Evolutionary conservation across 2,797 vertebrate species (phyloP).

Genomic region (Coracias cyanogaster): DNA sequence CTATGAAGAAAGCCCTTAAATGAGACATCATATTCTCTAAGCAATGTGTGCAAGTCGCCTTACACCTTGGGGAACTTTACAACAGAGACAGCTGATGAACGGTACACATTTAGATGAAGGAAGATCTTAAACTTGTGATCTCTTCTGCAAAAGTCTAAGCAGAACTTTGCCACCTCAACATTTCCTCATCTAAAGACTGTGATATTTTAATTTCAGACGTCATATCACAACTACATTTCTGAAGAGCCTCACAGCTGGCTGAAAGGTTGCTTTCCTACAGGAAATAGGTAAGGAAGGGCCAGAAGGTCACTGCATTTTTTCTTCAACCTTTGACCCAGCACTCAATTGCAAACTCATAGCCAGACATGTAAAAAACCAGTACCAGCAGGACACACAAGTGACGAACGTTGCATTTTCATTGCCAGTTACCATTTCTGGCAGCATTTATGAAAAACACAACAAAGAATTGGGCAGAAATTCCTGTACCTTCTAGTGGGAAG

Average conservation of each 20-base stretch:
- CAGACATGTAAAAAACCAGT: neutral
- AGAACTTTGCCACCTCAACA: neutral
- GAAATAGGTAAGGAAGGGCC: conserved; percentile 41
- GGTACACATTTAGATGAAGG: neutral
- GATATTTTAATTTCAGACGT: neutral
- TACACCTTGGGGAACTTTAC: neutral
- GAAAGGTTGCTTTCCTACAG: conserved; percentile 16
- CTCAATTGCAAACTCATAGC: neutral
- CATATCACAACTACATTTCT: neutral
- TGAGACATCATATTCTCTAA: neutral
- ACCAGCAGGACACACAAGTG: neutral
- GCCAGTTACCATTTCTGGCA: neutral
- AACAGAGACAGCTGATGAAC: neutral
- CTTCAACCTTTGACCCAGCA: conserved; percentile 51
- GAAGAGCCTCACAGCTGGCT: neutral
- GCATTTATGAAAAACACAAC: neutral
- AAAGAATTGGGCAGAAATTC: neutral
- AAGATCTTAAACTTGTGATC: neutral
- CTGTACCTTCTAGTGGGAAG: neutral
- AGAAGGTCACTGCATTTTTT: conserved; percentile 40
- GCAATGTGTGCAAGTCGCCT: neutral
- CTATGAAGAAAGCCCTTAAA: neutral
- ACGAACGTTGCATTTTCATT: neutral
- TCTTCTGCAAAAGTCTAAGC: neutral
- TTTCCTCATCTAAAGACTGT: neutral